Percentiles rank a stretch among this genome's conserved stretches.
Evolutionary conservation across 1,140 invertebrate genomes (phyloP).

Genomic region (Papilio helenus): DNA sequence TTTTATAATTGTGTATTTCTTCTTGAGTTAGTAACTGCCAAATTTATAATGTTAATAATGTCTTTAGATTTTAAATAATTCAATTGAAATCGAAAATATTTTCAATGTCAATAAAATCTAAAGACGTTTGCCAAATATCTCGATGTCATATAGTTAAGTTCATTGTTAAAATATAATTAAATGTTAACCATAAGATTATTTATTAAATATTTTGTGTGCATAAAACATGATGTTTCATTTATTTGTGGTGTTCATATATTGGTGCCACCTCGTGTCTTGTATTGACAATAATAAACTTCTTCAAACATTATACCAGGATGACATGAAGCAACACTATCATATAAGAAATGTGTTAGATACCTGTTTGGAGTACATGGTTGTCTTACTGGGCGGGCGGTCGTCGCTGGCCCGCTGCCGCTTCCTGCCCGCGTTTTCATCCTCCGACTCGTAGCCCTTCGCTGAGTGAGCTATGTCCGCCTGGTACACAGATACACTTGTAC

Average conservation of each 20-base stretch:
- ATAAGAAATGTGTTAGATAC: conserved; percentile 73
- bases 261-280: no score
- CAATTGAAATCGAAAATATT: no score
- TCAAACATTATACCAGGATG: no score
- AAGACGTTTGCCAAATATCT: no score
- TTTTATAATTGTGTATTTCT: background rate
- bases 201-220: conserved; percentile 21
- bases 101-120: no score
- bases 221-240: background rate
- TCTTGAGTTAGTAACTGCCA: no score
- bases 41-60: no score
- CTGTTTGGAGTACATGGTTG: conserved; percentile 93
- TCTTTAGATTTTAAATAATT: no score
- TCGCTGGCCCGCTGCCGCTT: conserved; percentile 83
- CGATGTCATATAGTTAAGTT: background rate
- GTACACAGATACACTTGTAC: conserved; percentile 36
- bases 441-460: conserved; percentile 87
- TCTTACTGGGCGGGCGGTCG: conserved; percentile 81
- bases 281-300: no score
- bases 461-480: conserved; percentile 87
- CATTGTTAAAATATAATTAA: background rate
- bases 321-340: no score
- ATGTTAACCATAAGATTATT: conserved; percentile 13
- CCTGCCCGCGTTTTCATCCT: conserved; percentile 87
- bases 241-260: no score